Evolutionary conservation across 2,113 vertebrate species (phyloP), one percentile per base, ranked within the genome.

Genomic region (Chinchilla lanigera): DNA sequence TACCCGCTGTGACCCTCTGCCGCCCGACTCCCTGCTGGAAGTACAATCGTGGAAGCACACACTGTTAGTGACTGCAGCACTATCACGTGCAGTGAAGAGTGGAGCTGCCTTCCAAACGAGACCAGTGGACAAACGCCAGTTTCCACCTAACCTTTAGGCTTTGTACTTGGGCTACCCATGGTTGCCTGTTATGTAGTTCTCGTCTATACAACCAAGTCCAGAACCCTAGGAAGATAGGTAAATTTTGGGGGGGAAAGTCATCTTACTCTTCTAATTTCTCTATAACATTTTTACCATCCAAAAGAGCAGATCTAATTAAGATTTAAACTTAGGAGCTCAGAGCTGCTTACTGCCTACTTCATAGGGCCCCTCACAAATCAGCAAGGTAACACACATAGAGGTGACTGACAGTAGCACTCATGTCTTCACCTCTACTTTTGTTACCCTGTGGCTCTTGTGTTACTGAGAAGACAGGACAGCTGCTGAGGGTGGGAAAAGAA

Each of bases 111-210:
- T 14, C 16, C 41, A 91, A 85, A 63, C 54, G 16, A 47, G 83
- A 8, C 50, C 65, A 19, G 71, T 0, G 67, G 83, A n/a, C 81
- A 61, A 30, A 56, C 3, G 14, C 10, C 77, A n/a, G 38, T 56
- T 7, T 73, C 35, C 71, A 16, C 12, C 69, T 52, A 86, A 75
- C 38, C 71, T 73, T 50, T 30, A 52, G 41, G 54, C 60, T 71
- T 35, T 86, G 41, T 41, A 20, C 78, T 81, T 28, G 0, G 0
- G 13, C 13, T 47, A 67, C 65, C n/a, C 22, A 12, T 0, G 17
- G 63, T 52, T 35, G 13, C 22, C 65, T 26, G 19, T 83, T 69
- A n/a, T 14, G 10, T 47, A 52, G 20, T 67, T 87, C 44, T 73
- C 38, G 4, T 60, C 44, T 3, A 12, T 3, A 30, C 1, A 83